phyloP scores from a whole-genome alignment of 2,888 invertebrate genomes.

The Apoda limacodes region DNA sequence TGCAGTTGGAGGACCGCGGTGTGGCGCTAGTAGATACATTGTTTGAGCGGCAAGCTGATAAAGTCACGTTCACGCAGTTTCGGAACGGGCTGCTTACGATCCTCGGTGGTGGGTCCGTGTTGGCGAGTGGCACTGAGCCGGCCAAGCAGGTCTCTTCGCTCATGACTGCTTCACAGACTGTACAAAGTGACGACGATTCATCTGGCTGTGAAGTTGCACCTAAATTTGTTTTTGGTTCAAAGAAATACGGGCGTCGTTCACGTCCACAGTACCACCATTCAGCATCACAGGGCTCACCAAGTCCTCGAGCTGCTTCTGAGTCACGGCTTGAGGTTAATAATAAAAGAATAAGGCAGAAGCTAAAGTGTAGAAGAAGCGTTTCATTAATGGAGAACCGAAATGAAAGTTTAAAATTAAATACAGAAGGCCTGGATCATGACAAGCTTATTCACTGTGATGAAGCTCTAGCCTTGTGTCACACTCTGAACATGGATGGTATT shows the following conservation, averaged over 20 bases:
- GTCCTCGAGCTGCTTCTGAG: slow-evolving; percentile 40
- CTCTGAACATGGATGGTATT: slow-evolving; percentile 45
- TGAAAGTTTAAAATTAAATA: slow-evolving; percentile 12
- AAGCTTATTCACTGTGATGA: slow-evolving; percentile 40
- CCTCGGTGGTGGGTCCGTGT: slow-evolving; percentile 72
- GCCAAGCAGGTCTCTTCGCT: slow-evolving; percentile 23
- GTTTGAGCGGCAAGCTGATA: slow-evolving; percentile 58
- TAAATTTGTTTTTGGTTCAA: slow-evolving; percentile 78
- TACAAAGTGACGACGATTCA: slow-evolving; percentile 59
- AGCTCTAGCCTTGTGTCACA: slow-evolving; percentile 47
- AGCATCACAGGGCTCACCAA: slow-evolving; percentile 22
- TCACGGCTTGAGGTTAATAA: slow-evolving; percentile 41
- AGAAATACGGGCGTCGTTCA: slow-evolving; percentile 81
- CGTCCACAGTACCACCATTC: slow-evolving; percentile 59
- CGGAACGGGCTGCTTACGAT: slow-evolving; percentile 80
- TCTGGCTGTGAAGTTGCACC: slow-evolving; percentile 80
- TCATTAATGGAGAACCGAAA: slow-evolving; percentile 38
- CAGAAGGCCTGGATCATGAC: slow-evolving; percentile 37
- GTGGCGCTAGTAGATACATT: slow-evolving; percentile 72
- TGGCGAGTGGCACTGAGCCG: slow-evolving; percentile 20
- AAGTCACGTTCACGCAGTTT: slow-evolving; percentile 78
- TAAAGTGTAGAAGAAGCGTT: slow-evolving; percentile 37
- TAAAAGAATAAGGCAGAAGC: slow-evolving; percentile 30
- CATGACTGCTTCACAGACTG: slow-evolving; percentile 22
- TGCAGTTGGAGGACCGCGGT: slow-evolving; percentile 82